These are phyloP conservation scores for Pammene aurita DNA, from an alignment of 2,888 invertebrate genomes.

Conservation along the genomic window DNA sequence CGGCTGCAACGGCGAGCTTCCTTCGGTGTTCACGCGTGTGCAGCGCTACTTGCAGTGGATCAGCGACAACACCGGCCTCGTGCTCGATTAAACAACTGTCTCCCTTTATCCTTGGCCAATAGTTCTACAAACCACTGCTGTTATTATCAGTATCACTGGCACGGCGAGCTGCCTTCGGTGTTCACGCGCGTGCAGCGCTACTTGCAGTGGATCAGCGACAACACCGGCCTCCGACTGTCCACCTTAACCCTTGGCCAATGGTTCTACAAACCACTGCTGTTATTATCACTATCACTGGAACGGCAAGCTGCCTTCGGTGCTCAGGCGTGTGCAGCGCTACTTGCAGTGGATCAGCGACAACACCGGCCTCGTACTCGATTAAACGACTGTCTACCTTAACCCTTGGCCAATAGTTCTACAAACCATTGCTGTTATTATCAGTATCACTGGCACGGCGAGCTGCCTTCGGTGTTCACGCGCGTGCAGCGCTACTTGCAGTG, in stretches of 20 bases:
- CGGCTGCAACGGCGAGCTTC: conserved; percentile 67
- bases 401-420: too few species aligned
- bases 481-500: conserved; percentile 67
- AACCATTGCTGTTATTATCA: too few species aligned
- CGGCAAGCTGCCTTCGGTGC: conserved; percentile 66
- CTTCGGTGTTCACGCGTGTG: conserved; percentile 74
- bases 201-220: conserved; percentile 68
- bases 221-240: conserved; percentile 58
- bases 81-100: conserved; percentile 48
- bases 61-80: conserved; percentile 64
- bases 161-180: conserved; percentile 66
- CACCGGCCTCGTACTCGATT: conserved; percentile 62
- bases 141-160: too few species aligned
- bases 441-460: conserved; percentile 65
- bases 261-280: too few species aligned
- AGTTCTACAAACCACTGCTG: too few species aligned
- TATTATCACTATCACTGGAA: too few species aligned
- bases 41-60: conserved; percentile 71
- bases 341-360: conserved; percentile 69
- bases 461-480: conserved; percentile 73
- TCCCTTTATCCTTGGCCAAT: too few species aligned
- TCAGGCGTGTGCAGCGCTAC: conserved; percentile 69
- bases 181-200: conserved; percentile 72
- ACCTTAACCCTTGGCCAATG: too few species aligned
- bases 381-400: conserved; percentile 6